Evolutionary conservation across 2,888 invertebrate species (phyloP), one percentile per base, ranked within the genome.

Genomic region (Chrysopilus asiliformis): DNA sequence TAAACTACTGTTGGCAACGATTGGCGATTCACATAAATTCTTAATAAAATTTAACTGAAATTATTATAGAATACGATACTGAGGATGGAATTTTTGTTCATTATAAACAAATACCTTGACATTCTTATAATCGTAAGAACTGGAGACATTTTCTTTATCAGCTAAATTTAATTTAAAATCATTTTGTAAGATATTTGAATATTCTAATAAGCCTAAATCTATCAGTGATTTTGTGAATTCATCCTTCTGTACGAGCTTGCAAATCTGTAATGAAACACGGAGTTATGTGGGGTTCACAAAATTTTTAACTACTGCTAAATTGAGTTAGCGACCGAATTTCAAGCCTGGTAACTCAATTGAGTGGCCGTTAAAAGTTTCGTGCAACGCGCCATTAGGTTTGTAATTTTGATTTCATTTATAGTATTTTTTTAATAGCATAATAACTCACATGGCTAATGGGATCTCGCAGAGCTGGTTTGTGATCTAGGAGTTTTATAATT

Each of bases 231-330:
- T 65, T 3, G 70, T 71, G 48, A 78, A 76, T 47, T 72, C 68
- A 41, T 74, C 72, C 39, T 73, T 65, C 48, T 73, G 71, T 7
- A 77, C 71, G 44, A 76, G 55, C 44, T 72, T 68, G 47, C 72
- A 71, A 8, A 60, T 52, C 50, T 57, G 25, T 12, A 39, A 38
- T 5, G 9, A 9, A 22, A 22, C 9, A 9, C 22, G 7, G 9
- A 22, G 9, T 22, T 22, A 9, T 3, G 14, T 9, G 14, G 25
- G 9, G 24, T 12, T 26, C 9, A 34, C 12, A 10, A 18, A 16
- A 4, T 25, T n/a, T n/a, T n/a, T n/a, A n/a, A n/a, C n/a, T n/a
- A n/a, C n/a, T n/a, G n/a, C n/a, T n/a, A n/a, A n/a, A n/a, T n/a
- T n/a, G n/a, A n/a, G n/a, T n/a, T n/a, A n/a, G n/a, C n/a, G n/a